These are phyloP conservation scores for Cephus sareptanus DNA, from an alignment of 2,888 invertebrate genomes.

Conservation along the genomic window DNA sequence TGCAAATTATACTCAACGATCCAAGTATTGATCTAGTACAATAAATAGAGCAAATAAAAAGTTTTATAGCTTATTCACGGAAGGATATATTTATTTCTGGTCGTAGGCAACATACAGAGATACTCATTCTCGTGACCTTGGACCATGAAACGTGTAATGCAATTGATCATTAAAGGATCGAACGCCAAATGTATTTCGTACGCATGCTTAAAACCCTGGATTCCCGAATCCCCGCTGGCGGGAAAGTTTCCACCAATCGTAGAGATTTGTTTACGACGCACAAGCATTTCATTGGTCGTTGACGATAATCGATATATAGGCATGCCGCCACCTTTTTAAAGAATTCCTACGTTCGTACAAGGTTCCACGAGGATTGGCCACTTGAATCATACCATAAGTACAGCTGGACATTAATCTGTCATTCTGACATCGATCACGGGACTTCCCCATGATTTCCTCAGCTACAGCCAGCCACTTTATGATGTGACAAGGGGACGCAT, in stretches of 20 bases:
- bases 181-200: not conserved
- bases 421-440: not conserved
- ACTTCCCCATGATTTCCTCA: not conserved
- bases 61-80: not conserved
- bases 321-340: conserved; percentile 14
- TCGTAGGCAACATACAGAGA: not conserved
- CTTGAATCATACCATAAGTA: not conserved
- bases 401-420: not conserved
- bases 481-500: conserved; percentile 1
- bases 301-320: conserved; percentile 50
- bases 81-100: not conserved
- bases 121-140: conserved; percentile 25
- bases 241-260: conserved; percentile 44
- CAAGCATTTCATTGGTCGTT: conserved; percentile 44
- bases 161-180: not conserved
- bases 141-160: conserved; percentile 7
- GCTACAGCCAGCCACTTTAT: not conserved
- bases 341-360: not conserved
- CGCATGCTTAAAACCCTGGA: conserved; percentile 15
- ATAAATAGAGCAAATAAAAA: not conserved
- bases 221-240: conserved; percentile 37
- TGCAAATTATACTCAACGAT: not conserved
- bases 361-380: not conserved
- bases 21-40: not conserved
- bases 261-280: conserved; percentile 50